Evolutionary conservation across 2,888 invertebrate species (phyloP).

Genomic region (Pollenia griseotomentosa): DNA sequence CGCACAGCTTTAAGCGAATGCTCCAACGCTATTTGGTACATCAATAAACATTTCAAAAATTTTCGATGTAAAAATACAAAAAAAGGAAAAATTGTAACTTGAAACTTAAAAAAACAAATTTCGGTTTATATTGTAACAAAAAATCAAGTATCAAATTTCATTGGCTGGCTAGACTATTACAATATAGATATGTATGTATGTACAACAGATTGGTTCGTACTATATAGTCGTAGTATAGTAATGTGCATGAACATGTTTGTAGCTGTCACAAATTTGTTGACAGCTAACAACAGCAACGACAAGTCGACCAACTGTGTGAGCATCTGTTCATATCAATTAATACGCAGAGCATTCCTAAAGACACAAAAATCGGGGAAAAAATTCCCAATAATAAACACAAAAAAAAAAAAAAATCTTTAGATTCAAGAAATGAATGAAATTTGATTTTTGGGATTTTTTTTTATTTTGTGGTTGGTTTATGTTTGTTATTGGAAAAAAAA

Average conservation of each 20-base stretch:
- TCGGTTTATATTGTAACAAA: constrained; percentile 36
- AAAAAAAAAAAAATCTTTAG: background rate
- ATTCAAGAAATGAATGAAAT: constrained; percentile 61
- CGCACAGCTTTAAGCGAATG: background rate
- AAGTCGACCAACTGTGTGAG: constrained; percentile 70
- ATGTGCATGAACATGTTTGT: constrained; percentile 49
- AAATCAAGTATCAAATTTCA: constrained; percentile 59
- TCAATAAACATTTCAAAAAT: constrained; percentile 34
- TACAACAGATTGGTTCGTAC: constrained; percentile 9
- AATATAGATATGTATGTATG: background rate
- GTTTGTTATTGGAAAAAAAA: constrained; percentile 41
- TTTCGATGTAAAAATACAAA: constrained; percentile 18
- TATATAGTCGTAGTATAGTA: constrained; percentile 1
- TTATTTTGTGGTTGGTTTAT: constrained; percentile 65
- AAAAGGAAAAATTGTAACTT: constrained; percentile 43
- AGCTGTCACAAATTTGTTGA: constrained; percentile 70
- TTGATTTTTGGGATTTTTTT: constrained; percentile 56
- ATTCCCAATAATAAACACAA: background rate
- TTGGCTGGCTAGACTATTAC: constrained; percentile 53
- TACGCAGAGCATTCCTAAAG: constrained; percentile 34
- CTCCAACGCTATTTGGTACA: background rate
- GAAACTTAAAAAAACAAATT: constrained; percentile 39
- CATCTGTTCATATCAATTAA: constrained; percentile 72
- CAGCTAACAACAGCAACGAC: constrained; percentile 68
- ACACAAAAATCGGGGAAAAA: background rate